Conservation (phyloP, 2,888 invertebrate species). For the Hydriomena furcata region DNA sequence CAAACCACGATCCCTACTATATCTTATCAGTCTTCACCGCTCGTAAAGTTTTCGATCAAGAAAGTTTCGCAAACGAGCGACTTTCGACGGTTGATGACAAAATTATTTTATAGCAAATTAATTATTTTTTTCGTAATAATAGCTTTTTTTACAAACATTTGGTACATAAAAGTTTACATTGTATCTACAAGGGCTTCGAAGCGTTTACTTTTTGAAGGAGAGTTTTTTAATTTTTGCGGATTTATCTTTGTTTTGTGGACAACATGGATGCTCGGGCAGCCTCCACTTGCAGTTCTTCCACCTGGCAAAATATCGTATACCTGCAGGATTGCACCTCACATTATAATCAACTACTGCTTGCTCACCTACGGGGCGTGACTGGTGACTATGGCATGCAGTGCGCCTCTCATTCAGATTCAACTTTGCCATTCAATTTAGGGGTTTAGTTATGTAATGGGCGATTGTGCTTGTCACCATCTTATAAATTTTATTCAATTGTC, state of each 20-base stretch:
- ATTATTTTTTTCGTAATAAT: conserved; percentile 75
- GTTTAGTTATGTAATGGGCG: conserved; percentile 23
- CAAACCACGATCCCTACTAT: conserved; percentile 72
- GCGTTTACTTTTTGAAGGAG: conserved; percentile 79
- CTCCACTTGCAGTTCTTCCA: conserved; percentile 92
- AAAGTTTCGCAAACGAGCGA: conserved; percentile 70
- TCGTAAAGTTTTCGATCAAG: conserved; percentile 74
- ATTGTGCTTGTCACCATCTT: conserved; percentile 29
- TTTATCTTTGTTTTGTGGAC: conserved; percentile 85
- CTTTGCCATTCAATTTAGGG: conserved; percentile 13
- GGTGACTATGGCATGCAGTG: conserved; percentile 39
- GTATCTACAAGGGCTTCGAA: conserved; percentile 72
- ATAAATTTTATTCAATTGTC: conserved; percentile 14
- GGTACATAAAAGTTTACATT: conserved; percentile 74
- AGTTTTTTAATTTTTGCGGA: conserved; percentile 75
- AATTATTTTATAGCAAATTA: conserved; percentile 63
- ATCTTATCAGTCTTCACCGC: conserved; percentile 82
- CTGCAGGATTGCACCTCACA: conserved; percentile 84
- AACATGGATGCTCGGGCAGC: conserved; percentile 87
- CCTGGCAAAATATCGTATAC: conserved; percentile 93
- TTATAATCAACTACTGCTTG: conserved; percentile 81
- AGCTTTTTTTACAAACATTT: conserved; percentile 78
- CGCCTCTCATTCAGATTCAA: conserved; percentile 25
- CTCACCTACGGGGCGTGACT: conserved; percentile 59
- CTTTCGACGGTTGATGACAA: conserved; percentile 68